These are phyloP conservation scores for Planococcus citri DNA, from an alignment of 1,140 invertebrate species.

Conservation along the genomic window DNA sequence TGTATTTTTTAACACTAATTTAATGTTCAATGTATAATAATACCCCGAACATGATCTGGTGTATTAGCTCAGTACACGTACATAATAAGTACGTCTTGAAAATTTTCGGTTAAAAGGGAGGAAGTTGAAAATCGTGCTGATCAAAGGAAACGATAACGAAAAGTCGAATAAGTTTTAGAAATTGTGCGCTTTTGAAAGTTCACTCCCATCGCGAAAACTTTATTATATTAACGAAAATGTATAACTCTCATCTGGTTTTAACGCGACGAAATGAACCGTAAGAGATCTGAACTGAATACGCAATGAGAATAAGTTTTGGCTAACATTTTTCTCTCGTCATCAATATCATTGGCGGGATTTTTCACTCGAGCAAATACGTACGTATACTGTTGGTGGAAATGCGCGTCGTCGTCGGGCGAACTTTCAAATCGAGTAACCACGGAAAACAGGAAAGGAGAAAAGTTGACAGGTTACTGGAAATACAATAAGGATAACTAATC, in stretches of 20 bases:
- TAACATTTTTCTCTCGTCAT: neutral
- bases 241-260: constrained; percentile 16
- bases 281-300: constrained; percentile 19
- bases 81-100: constrained; percentile 10
- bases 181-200: constrained; percentile 17
- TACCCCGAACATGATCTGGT: too few relatives aligned
- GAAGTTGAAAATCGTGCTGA: constrained; percentile 13
- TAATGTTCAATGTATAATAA: too few relatives aligned
- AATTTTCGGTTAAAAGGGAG: constrained; percentile 10
- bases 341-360: neutral
- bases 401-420: neutral
- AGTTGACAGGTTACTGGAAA: neutral
- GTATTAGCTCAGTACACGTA: neutral
- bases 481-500: neutral
- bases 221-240: constrained; percentile 20
- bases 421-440: neutral
- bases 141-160: constrained; percentile 9
- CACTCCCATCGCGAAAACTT: constrained; percentile 9
- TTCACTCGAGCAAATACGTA: neutral
- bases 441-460: neutral
- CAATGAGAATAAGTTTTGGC: constrained; percentile 15
- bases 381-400: too few relatives aligned
- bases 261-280: constrained; percentile 19
- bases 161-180: constrained; percentile 19
- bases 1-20: too few relatives aligned